A percentile compares a stretch with the other conserved stretches of the same genome.
phyloP scores from a whole-genome alignment of 2,888 invertebrate genomes.

The Masnerella sp. region DNA sequence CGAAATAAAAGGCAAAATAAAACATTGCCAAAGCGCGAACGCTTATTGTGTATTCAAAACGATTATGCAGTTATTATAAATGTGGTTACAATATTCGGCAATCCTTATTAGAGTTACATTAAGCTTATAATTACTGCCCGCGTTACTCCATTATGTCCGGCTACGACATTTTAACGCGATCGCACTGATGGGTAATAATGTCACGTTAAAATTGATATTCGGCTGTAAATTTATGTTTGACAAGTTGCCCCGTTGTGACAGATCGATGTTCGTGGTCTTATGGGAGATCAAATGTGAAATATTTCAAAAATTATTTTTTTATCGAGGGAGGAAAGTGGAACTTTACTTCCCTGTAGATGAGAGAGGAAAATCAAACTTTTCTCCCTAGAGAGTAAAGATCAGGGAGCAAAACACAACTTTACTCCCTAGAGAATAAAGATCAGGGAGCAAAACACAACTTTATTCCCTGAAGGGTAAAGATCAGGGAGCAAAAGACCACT shows the following conservation, averaged over 20 bases:
- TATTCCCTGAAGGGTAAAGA: too few species aligned
- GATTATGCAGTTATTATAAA: constrained; percentile 25
- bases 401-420: too few species aligned
- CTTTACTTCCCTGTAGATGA: too few species aligned
- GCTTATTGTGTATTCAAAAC: constrained; percentile 16
- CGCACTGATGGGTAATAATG: constrained; percentile 12
- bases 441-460: too few species aligned
- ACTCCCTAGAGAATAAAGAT: too few species aligned
- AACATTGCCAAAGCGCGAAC: constrained; percentile 1
- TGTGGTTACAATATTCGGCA: constrained; percentile 13
- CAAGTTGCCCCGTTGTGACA: too few species aligned
- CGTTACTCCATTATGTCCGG: constrained; percentile 2
- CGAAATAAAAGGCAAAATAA: constrained; percentile 25
- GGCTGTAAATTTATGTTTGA: constrained; percentile 8
- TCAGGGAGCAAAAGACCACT: too few species aligned
- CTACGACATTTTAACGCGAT: constrained; percentile 12
- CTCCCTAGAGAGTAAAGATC: too few species aligned
- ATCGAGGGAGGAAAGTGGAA: too few species aligned
- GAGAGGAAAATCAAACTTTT: too few species aligned
- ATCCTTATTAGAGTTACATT: constrained; percentile 21
- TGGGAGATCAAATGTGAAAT: neutral
- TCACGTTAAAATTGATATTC: constrained; percentile 11
- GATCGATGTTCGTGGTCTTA: neutral
- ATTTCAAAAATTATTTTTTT: neutral
- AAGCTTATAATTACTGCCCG: constrained; percentile 22